phyloP scores from a whole-genome alignment of 2,113 vertebrate species.

The Columba janthina region DNA sequence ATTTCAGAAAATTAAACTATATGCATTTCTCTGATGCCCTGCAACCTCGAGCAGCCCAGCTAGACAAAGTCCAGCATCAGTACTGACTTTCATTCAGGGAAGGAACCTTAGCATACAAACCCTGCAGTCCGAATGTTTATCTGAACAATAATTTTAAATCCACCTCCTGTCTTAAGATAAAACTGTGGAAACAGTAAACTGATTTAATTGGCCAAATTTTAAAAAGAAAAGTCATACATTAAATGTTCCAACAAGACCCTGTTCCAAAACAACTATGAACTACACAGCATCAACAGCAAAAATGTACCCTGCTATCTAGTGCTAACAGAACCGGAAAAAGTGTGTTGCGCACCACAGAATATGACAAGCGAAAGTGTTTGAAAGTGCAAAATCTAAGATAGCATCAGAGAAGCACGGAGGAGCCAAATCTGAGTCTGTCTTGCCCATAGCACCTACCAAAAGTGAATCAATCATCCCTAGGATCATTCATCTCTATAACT shows the following conservation, averaged over 20 bases:
- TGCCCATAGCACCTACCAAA: not conserved
- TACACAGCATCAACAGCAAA: not conserved
- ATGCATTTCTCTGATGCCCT: not conserved
- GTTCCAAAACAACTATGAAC: not conserved
- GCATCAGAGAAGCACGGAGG: not conserved
- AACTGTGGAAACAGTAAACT: not conserved
- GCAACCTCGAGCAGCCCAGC: not conserved
- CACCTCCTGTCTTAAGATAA: not conserved
- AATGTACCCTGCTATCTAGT: not conserved
- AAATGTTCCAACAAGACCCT: not conserved
- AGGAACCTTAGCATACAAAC: not conserved
- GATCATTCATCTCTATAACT: not conserved
- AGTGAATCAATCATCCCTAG: not conserved
- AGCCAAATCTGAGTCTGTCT: not conserved
- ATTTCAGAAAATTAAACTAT: not conserved
- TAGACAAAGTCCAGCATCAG: not conserved
- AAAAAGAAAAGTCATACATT: not conserved
- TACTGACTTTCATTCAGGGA: not conserved
- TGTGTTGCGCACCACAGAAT: fast-evolving
- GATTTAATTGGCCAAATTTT: not conserved
- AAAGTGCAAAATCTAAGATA: not conserved
- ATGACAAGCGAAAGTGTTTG: not conserved
- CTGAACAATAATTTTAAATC: not conserved
- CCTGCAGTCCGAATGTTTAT: not conserved
- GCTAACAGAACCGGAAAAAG: not conserved